Percentiles rank a stretch among this genome's conserved stretches.
Evolutionary conservation across 1,140 invertebrate genomes (phyloP).

Genomic region (Drosophila ogumai): DNA sequence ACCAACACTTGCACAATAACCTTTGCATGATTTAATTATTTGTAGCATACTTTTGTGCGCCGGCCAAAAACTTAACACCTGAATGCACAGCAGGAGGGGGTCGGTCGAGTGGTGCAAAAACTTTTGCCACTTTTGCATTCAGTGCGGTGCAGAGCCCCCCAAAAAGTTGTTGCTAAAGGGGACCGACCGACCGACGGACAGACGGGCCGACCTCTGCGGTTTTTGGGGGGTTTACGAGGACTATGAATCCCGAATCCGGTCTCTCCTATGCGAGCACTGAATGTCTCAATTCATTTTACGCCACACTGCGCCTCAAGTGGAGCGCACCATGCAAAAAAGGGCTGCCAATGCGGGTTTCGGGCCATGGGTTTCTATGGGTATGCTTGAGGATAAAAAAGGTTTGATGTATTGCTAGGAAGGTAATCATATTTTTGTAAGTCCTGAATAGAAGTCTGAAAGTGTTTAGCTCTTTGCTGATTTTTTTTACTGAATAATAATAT

Average conservation of each 20-base stretch:
- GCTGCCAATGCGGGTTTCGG: slow-evolving; percentile 63
- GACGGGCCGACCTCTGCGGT: slow-evolving; percentile 49
- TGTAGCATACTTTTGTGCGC: slow-evolving; percentile 76
- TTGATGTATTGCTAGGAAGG: not conserved
- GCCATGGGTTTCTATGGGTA: slow-evolving; percentile 25
- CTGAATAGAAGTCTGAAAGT: not conserved
- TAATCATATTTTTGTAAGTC: not conserved
- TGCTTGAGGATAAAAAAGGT: too few relatives aligned
- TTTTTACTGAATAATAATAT: too few relatives aligned
- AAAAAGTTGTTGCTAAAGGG: slow-evolving; percentile 63
- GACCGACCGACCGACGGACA: not conserved
- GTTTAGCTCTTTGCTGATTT: not conserved
- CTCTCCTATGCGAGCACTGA: slow-evolving; percentile 55
- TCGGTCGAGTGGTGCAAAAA: slow-evolving; percentile 52
- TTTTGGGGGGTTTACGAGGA: slow-evolving; percentile 3
- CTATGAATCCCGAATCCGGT: slow-evolving; percentile 10
- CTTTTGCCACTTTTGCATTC: slow-evolving; percentile 76
- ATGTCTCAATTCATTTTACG: slow-evolving; percentile 84
- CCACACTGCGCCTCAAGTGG: slow-evolving; percentile 75
- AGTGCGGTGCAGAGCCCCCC: slow-evolving; percentile 29
- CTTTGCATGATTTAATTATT: slow-evolving; percentile 82
- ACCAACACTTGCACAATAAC: slow-evolving; percentile 39
- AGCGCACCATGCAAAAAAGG: slow-evolving; percentile 78
- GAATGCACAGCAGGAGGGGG: slow-evolving; percentile 50
- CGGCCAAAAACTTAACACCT: slow-evolving; percentile 78